These are phyloP conservation scores for Drosophila buzzatii DNA, from an alignment of 2,888 invertebrate species.

Conservation along the genomic window DNA sequence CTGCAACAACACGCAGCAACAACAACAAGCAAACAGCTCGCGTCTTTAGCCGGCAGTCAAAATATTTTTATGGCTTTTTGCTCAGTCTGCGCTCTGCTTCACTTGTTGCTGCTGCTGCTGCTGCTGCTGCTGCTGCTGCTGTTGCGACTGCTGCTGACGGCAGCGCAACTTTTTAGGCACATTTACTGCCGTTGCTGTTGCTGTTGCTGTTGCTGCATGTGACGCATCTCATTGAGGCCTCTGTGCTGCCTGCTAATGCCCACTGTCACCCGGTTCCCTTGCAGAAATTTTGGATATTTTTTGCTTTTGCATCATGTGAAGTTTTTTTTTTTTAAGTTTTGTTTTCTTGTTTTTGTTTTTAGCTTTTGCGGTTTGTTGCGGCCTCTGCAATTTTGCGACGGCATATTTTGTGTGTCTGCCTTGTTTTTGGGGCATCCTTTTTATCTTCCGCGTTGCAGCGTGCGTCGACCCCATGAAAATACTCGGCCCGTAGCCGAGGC, in stretches of 20 bases:
- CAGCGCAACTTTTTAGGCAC: conserved; percentile 64
- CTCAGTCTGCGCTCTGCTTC: conserved; percentile 51
- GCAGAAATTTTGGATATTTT: conserved; percentile 76
- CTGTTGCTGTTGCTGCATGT: conserved; percentile 59
- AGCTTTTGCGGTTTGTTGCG: conserved; percentile 37
- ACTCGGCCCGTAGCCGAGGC: conserved; percentile 21
- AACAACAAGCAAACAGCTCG: conserved; percentile 22
- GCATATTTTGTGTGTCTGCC: conserved; percentile 58
- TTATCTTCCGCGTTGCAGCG: conserved; percentile 79
- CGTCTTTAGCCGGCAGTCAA: conserved; percentile 61
- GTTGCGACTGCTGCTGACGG: conserved; percentile 37
- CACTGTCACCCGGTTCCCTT: conserved; percentile 40
- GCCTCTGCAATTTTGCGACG: conserved; percentile 69
- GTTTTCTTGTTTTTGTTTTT: conserved; percentile 1
- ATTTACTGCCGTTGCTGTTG: conserved; percentile 46
- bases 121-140: conserved; percentile 17
- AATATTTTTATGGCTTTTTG: conserved; percentile 68
- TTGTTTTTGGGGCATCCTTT: conserved; percentile 75
- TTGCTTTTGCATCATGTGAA: conserved; percentile 48
- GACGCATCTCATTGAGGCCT: conserved; percentile 63
- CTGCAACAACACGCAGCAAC: conserved; percentile 45
- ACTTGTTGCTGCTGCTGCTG: conserved; percentile 67
- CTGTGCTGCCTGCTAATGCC: conserved; percentile 23
- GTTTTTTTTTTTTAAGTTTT: conserved; percentile 28
- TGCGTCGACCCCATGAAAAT: conserved; percentile 56